These are phyloP conservation scores for Callipepla californica DNA, from an alignment of 2,113 vertebrate species.

Conservation along the genomic window DNA sequence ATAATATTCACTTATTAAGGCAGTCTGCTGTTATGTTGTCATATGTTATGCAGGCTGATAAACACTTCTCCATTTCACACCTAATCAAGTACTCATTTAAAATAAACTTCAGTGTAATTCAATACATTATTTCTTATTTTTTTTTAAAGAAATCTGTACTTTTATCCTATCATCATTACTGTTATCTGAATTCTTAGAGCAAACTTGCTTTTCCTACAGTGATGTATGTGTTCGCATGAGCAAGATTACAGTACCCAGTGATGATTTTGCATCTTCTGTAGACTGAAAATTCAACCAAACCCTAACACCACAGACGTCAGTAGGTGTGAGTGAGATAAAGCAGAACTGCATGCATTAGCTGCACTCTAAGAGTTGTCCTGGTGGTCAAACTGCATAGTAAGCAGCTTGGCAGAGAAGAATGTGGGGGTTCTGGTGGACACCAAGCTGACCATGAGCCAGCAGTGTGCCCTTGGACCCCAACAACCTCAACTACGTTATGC, in stretches of 20 bases:
- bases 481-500: neutral
- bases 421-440: neutral
- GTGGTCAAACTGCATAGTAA: neutral
- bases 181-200: neutral
- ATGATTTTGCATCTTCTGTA: neutral
- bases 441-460: neutral
- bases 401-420: neutral
- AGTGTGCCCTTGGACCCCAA: neutral
- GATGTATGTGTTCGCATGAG: neutral
- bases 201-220: neutral
- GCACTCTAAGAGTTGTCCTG: neutral
- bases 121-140: neutral
- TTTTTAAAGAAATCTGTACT: neutral
- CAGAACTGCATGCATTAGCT: neutral
- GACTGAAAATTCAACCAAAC: neutral
- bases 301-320: neutral
- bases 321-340: neutral
- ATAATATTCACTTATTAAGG: neutral
- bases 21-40: neutral
- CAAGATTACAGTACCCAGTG: neutral
- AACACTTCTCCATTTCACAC: neutral
- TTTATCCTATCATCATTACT: neutral
- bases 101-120: neutral
- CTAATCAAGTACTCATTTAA: slow-evolving; percentile 18
- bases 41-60: slow-evolving; percentile 1